phyloP scores from a whole-genome alignment of 2,888 invertebrate genomes.

The Xestia sexstrigata region DNA sequence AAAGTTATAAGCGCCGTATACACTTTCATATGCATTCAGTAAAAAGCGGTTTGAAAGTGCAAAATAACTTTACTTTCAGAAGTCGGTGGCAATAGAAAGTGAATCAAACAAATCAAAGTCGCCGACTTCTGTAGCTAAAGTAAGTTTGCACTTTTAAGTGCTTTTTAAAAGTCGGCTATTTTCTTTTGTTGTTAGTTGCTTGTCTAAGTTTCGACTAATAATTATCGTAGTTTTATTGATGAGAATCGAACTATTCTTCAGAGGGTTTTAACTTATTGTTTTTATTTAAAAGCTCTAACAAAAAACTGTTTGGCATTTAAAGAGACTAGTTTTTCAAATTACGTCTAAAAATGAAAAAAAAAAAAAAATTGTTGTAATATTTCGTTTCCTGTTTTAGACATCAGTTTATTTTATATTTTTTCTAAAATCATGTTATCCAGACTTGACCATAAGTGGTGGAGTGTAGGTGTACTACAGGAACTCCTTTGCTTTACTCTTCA shows the following conservation, averaged over 20 bases:
- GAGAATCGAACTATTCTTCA: slow-evolving; percentile 10
- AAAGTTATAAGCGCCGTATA: too few species aligned
- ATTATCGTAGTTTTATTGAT: slow-evolving; percentile 43
- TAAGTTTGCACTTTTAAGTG: neutral
- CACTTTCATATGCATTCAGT: too few species aligned
- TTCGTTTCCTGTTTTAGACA: neutral
- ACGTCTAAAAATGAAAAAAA: too few species aligned
- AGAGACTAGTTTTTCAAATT: too few species aligned
- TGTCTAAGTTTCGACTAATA: too few species aligned
- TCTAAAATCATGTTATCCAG: neutral
- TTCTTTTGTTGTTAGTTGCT: too few species aligned
- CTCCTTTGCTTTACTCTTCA: neutral
- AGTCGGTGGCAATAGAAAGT: neutral
- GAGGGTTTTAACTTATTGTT: slow-evolving; percentile 7
- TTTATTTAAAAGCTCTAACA: neutral
- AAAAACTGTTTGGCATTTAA: neutral
- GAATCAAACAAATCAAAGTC: neutral
- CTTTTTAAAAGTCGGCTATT: neutral
- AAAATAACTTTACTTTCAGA: neutral
- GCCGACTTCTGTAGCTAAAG: neutral
- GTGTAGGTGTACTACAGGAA: neutral
- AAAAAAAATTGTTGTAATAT: too few species aligned
- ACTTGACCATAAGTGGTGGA: neutral
- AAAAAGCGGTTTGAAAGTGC: neutral
- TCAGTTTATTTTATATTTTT: neutral